Base-by-base conservation (phyloP, 2,797 vertebrate genomes). In the Anomalospiza imberbis region DNA sequence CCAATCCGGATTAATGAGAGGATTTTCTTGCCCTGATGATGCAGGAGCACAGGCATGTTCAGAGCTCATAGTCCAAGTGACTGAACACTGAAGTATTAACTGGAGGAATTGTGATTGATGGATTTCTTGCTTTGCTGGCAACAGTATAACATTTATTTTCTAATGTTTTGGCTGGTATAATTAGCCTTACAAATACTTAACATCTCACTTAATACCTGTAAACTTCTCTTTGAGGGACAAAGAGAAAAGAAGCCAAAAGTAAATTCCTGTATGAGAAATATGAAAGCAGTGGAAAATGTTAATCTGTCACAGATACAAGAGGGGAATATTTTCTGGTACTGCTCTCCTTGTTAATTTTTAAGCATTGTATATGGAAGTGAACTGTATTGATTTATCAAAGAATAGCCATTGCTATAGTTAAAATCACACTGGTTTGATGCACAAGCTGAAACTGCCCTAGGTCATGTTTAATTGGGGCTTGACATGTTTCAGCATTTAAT, bases 11-110 rank as follows among this genome's bases (percentile, higher is more conserved):
- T 94, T 95, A 94, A 81, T 13, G 21, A 78, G 42, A 83, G 85
- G 94, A 94, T 96, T 96, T 95, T 91, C 82, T 53, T 93, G 70
- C 71, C 82, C 51, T 91, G 36, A 19, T 78, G 89, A 75, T 94
- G 82, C 68, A 91, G 62, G 78, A 85, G 54, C 72, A 77, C 26
- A 78, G 82, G 51, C 79, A 12, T 50, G 40, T 75, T 85, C 81
- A 75, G 85, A 83, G 73, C 12, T 89, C 81, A 70, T 61, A 65
- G 15, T 58, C 74, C 72, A 66, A 91, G 36, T 83, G 65, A 65
- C 58, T 74, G 9, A 67, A 85, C 20, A 51, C 3, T 74, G 45
- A 47, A 65, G 31, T 54, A 81, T 53, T 70, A 81, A 74, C 58
- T 16, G 34, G 13, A 79, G 14, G 31, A 81, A 62, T 17, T 50